A percentile compares a stretch with the other conserved stretches of the same genome.
Evolutionary conservation across 2,113 vertebrate genomes (phyloP).

Genomic region (Carassius auratus): DNA sequence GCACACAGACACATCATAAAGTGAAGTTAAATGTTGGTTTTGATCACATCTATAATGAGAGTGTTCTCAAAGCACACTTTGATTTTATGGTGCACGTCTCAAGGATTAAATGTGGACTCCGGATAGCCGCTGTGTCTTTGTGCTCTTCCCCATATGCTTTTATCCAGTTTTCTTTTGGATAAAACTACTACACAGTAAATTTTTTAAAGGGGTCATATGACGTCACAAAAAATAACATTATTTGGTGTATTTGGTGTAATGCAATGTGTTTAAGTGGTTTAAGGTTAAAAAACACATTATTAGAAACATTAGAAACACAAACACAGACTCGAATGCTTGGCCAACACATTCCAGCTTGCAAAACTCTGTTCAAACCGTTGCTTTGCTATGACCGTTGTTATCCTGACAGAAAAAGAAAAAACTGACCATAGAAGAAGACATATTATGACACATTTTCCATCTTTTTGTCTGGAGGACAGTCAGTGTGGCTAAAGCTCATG

Average conservation of each 20-base stretch:
- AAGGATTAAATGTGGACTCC: conserved; percentile 42
- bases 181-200: too few species aligned
- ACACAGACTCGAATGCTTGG: not conserved
- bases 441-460: not conserved
- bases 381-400: not conserved
- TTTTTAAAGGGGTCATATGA: too few species aligned
- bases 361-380: not conserved
- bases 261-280: too few species aligned
- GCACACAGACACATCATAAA: conserved; percentile 63
- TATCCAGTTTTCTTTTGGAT: too few species aligned
- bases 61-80: conserved; percentile 61
- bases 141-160: not conserved
- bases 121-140: not conserved
- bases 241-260: too few species aligned
- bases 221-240: too few species aligned
- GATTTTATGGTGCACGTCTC: conserved; percentile 58
- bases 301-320: not conserved
- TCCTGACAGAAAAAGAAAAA: not conserved
- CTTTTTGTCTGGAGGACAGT: not conserved
- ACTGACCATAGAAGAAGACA: not conserved
- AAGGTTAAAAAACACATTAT: too few species aligned
- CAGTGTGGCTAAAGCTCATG: not conserved
- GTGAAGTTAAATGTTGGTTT: conserved; percentile 68
- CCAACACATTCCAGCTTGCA: not conserved
- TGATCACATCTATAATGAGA: conserved; percentile 64